These are phyloP conservation scores for Pituophis catenifer DNA, from an alignment of 2,113 vertebrate species.

Conservation along the genomic window DNA sequence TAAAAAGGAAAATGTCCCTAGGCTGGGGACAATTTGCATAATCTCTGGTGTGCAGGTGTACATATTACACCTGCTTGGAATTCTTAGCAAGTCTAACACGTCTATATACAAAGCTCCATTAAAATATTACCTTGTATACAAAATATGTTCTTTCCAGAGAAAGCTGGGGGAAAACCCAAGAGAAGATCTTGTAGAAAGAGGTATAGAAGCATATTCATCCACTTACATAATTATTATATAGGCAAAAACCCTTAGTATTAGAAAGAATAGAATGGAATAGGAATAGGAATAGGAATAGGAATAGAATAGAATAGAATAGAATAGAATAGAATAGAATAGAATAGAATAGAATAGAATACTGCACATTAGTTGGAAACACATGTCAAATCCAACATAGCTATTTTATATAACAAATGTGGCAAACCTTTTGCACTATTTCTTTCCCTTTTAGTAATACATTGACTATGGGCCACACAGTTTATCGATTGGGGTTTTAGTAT, in stretches of 20 bases:
- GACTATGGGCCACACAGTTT: too few species aligned
- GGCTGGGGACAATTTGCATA: slow-evolving; percentile 21
- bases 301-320: too few species aligned
- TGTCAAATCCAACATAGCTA: too few species aligned
- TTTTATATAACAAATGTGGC: too few species aligned
- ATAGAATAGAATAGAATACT: too few species aligned
- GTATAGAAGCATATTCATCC: background rate
- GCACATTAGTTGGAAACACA: too few species aligned
- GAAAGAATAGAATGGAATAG: background rate
- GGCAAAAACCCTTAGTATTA: slow-evolving; percentile 55
- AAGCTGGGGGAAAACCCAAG: slow-evolving; percentile 37
- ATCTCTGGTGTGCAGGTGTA: slow-evolving; percentile 21
- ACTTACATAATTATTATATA: slow-evolving; percentile 56
- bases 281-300: too few species aligned
- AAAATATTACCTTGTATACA: slow-evolving; percentile 12
- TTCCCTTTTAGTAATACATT: too few species aligned
- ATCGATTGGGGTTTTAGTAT: too few species aligned
- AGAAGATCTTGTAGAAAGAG: slow-evolving; percentile 26
- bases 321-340: too few species aligned
- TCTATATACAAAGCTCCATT: slow-evolving; percentile 36
- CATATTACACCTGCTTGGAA: slow-evolving; percentile 52
- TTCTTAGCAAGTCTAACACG: slow-evolving; percentile 49
- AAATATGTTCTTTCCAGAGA: slow-evolving; percentile 41
- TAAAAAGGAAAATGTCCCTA: slow-evolving; percentile 15
- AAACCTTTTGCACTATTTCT: too few species aligned